These are phyloP conservation scores for Sycobia sp. DNA, from an alignment of 1,140 invertebrate genomes.

Conservation along the genomic window DNA sequence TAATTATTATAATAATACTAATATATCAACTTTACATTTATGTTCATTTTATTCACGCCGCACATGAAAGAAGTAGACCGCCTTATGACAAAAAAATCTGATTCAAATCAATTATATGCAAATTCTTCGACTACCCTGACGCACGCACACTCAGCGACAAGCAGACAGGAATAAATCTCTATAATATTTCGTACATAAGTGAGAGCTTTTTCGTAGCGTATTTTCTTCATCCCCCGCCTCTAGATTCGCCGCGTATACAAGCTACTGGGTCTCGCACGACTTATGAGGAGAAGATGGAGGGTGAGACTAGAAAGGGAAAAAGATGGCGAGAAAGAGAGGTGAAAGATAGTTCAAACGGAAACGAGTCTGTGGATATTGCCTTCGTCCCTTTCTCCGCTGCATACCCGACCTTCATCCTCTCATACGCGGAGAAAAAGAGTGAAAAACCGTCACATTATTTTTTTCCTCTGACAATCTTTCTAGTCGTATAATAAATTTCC, in stretches of 20 bases:
- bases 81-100: too few relatives aligned
- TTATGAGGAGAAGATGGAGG: too few relatives aligned
- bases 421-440: neutral
- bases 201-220: neutral
- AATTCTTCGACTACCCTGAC: neutral
- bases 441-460: conserved; percentile 19
- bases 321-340: neutral
- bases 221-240: neutral
- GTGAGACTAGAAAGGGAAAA: too few relatives aligned
- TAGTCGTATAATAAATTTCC: conserved; percentile 24
- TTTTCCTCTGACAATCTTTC: conserved; percentile 18
- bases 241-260: too few relatives aligned
- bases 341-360: conserved; percentile 21
- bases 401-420: conserved; percentile 13
- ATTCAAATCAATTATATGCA: conserved; percentile 14
- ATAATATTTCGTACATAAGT: conserved; percentile 5
- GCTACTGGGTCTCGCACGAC: too few relatives aligned
- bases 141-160: neutral
- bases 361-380: conserved; percentile 23
- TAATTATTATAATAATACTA: too few relatives aligned
- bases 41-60: too few relatives aligned
- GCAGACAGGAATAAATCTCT: neutral
- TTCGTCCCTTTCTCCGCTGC: conserved; percentile 8
- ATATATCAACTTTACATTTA: too few relatives aligned
- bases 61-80: too few relatives aligned